Conservation (phyloP, 2,888 invertebrate species). For the Microchrysa polita region DNA sequence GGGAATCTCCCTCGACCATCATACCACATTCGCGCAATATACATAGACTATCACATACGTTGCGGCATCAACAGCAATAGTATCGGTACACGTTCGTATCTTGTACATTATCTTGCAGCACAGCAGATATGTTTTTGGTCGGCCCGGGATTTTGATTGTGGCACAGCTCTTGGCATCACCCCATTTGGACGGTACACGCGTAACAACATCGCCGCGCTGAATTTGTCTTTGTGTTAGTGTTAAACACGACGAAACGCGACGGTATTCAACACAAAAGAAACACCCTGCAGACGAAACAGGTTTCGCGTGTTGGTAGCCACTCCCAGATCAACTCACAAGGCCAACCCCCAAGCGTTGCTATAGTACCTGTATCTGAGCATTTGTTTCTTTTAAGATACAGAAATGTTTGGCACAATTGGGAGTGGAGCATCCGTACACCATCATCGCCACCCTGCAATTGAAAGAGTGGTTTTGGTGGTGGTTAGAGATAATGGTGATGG, state of each 20-base stretch:
- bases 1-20: slow-evolving; percentile 23
- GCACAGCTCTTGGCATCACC: neutral
- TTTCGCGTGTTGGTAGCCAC: slow-evolving; percentile 31
- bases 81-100: too few species aligned
- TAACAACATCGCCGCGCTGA: too few species aligned
- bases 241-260: too few species aligned
- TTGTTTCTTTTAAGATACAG: neutral
- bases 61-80: neutral
- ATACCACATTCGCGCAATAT: slow-evolving; percentile 12
- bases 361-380: neutral
- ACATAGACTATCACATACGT: neutral
- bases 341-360: slow-evolving; percentile 14
- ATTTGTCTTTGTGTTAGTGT: neutral
- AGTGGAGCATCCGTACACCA: slow-evolving; percentile 6
- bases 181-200: neutral
- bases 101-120: too few species aligned
- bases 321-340: slow-evolving; percentile 17
- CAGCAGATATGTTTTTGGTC: neutral
- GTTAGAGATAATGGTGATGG: neutral
- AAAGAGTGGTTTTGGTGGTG: too few species aligned
- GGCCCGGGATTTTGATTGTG: neutral
- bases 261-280: slow-evolving; percentile 3
- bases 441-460: slow-evolving; percentile 11
- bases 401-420: neutral
- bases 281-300: slow-evolving; percentile 32